Conservation (phyloP, 2,888 invertebrate genomes). For the Scrobipalpa atriplicella region DNA sequence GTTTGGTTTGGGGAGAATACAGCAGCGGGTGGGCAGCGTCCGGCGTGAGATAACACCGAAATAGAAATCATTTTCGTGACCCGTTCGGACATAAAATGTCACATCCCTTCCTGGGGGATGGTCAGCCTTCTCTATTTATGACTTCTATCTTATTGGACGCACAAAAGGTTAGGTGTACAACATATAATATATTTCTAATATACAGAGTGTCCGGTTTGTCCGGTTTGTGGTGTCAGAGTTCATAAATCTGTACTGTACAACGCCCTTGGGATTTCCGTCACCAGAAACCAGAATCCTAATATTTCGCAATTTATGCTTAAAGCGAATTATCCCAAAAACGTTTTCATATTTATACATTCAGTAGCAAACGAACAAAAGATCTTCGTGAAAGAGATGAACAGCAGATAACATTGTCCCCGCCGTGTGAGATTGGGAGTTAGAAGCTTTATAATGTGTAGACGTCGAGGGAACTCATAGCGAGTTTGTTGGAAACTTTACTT, state of each 20-base stretch:
- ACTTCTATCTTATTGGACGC: constrained; percentile 20
- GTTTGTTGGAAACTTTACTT: constrained; percentile 43
- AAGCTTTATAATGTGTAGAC: constrained; percentile 35
- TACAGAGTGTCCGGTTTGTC: no score
- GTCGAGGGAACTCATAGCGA: constrained; percentile 42
- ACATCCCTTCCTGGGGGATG: constrained; percentile 29
- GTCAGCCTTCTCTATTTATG: constrained; percentile 19
- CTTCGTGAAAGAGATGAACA: constrained; percentile 26
- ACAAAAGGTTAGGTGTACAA: background rate
- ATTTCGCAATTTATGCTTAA: background rate
- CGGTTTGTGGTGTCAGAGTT: no score
- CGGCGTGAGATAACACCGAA: constrained; percentile 27
- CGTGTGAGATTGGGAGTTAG: constrained; percentile 20
- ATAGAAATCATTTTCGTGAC: constrained; percentile 26
- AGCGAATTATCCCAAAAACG: background rate
- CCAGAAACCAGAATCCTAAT: no score
- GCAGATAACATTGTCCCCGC: constrained; percentile 28
- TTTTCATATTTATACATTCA: background rate
- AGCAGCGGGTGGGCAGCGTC: constrained; percentile 23
- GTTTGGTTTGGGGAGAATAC: constrained; percentile 1
- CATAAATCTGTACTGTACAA: no score
- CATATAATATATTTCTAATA: no score
- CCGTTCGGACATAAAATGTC: constrained; percentile 27
- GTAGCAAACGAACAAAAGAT: constrained; percentile 11
- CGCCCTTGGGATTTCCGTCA: no score